phyloP scores from a whole-genome alignment of 2,888 invertebrate genomes.

The Acrocyrtus sp. region DNA sequence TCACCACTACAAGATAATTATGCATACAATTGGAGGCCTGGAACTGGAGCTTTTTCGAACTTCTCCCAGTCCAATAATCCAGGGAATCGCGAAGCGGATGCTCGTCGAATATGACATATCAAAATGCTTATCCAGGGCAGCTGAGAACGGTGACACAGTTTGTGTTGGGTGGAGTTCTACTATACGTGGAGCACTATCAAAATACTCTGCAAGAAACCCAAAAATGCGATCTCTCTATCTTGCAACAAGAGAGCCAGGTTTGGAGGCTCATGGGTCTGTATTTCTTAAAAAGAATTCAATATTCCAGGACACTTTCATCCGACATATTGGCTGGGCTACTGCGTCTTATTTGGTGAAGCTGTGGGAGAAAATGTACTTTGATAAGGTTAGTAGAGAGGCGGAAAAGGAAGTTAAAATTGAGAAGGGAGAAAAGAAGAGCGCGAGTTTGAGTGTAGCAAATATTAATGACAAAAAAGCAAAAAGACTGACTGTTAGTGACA shows the following conservation, averaged over 20 bases:
- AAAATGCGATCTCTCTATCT: too few species aligned
- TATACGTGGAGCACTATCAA: background rate
- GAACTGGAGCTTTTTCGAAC: conserved; percentile 26
- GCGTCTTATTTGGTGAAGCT: background rate
- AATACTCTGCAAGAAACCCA: background rate
- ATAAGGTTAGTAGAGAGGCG: background rate
- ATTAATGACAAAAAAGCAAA: background rate
- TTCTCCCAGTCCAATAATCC: conserved; percentile 11
- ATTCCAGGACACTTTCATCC: conserved; percentile 6
- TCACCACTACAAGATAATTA: conserved; percentile 11
- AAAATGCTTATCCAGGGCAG: background rate
- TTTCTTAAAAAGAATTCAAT: conserved; percentile 5
- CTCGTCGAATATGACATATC: background rate
- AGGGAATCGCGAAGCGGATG: conserved; percentile 21
- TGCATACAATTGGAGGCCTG: conserved; percentile 32
- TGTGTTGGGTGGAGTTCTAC: conserved; percentile 21
- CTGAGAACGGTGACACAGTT: background rate
- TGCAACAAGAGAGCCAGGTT: too few species aligned
- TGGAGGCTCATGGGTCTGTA: background rate
- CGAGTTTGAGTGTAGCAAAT: too few species aligned
- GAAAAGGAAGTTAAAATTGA: background rate
- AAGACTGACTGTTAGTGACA: background rate
- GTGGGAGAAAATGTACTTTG: conserved; percentile 2
- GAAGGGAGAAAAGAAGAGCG: too few species aligned
- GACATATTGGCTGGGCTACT: conserved; percentile 10